Base-by-base conservation (phyloP, 1,140 invertebrate species). In the Bombus terrestris region DNA sequence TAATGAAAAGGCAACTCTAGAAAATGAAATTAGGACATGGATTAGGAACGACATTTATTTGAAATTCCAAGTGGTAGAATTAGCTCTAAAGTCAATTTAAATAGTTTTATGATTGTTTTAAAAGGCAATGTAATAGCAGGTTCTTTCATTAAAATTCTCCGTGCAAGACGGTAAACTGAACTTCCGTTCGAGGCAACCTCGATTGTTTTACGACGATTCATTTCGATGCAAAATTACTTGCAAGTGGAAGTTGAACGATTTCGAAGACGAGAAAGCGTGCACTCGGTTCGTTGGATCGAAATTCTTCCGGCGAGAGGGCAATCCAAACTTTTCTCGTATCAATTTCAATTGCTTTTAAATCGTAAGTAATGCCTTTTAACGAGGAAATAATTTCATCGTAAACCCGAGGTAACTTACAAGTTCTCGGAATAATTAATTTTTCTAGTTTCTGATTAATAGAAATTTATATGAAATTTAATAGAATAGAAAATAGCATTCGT, bases 261-360 rank as follows among this genome's bases (percentile, higher is more conserved):
- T n/a, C 69, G 25, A 72, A n/a, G 69, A 41, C 5, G 69, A 72
- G 69, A 71, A 71, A 41, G 69, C 68, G 37, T 71, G 66, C 37
- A 28, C 15, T 35, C 64, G 15, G 32, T 68, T 35, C 64, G 25
- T 6, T 13, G 22, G 37, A 41, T 39, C 37, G 5, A 71, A 71
- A 71, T 37, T 71, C 32, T 25, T 69, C 15, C 68, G 3, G 68
- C 8, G 68, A 39, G 22, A 41, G 37, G 18, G 10, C 69, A 71
- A 41, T 71, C 39, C 39, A 41, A 71, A 71, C 69, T 71, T 71
- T 71, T 28, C 39, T 71, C 68, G 9, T 6, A 2, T 13, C 69
- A 15, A 71, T 41, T 28, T 41, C 37, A 1, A 71, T 71, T 4
- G 25, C 39, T 25, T 69, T 28, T 25, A 37, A 25, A 37, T 39